phyloP scores from a whole-genome alignment of 1,140 invertebrate species.

The Aphis craccivora region DNA sequence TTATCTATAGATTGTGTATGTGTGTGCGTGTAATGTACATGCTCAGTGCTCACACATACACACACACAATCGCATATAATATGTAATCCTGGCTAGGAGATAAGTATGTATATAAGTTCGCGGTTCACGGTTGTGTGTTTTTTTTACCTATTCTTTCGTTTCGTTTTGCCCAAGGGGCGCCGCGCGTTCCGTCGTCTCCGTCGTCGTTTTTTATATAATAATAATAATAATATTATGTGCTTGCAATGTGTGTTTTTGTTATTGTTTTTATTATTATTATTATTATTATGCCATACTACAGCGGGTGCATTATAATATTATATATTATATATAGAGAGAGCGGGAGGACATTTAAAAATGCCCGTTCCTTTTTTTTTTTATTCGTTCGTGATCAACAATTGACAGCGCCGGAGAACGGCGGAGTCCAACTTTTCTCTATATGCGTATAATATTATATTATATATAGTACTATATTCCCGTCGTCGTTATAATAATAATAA shows the following conservation, averaged over 20 bases:
- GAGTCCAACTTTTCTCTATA: not conserved
- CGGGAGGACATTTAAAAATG: not conserved
- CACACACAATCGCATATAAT: not conserved
- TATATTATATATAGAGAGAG: not conserved
- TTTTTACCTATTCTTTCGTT: constrained; percentile 29
- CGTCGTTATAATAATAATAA: constrained; percentile 29
- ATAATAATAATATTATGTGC: not conserved
- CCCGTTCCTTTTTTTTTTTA: not conserved
- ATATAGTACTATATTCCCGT: not conserved
- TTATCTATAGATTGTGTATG: not conserved
- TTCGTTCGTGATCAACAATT: constrained; percentile 15
- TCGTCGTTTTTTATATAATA: not conserved
- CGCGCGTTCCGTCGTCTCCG: not conserved
- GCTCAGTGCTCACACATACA: not conserved
- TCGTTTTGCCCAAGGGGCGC: not conserved
- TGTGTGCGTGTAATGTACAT: not conserved
- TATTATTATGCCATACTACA: not conserved
- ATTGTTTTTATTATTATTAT: not conserved
- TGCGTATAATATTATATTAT: not conserved
- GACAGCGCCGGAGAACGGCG: not conserved
- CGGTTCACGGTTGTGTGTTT: not conserved
- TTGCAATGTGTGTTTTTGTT: not conserved
- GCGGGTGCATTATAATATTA: not conserved
- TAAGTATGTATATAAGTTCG: not conserved
- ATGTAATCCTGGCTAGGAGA: not conserved